A percentile compares a stretch with the other conserved stretches of the same genome.
These are phyloP conservation scores for Cercopithecus mona DNA, from an alignment of 2,113 vertebrate species.

Conservation along the genomic window DNA sequence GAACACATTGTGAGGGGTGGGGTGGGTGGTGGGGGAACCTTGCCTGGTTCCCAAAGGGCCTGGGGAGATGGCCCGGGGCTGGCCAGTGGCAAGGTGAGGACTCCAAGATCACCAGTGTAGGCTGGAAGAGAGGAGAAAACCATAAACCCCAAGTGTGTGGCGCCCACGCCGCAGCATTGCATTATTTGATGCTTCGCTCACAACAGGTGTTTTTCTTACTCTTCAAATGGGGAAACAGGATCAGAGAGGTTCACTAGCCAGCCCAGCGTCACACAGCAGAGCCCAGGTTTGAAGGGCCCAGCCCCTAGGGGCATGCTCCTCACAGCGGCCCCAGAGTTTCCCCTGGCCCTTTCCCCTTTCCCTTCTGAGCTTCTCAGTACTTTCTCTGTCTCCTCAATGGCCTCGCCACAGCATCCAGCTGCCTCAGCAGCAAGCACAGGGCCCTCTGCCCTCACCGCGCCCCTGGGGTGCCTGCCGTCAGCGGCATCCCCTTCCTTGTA, in stretches of 20 bases:
- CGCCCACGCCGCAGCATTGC: accelerated
- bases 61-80: neutral
- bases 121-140: neutral
- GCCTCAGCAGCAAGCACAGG: neutral
- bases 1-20: neutral
- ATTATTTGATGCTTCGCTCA: neutral
- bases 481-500: neutral
- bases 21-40: neutral
- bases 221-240: neutral
- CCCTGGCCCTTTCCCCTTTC: neutral
- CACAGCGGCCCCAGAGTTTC: neutral
- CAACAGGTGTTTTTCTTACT: neutral
- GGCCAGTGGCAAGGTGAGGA: neutral
- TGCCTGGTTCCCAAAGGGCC: too few relatives aligned
- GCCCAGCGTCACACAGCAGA: neutral
- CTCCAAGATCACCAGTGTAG: neutral
- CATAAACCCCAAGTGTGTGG: accelerated
- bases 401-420: neutral
- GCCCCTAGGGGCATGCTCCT: neutral
- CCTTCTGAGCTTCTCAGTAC: neutral
- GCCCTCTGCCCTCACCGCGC: neutral
- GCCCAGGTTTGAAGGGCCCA: neutral
- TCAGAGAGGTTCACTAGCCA: neutral
- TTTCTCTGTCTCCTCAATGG: too few relatives aligned
- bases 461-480: neutral